Evolutionary conservation across 2,797 vertebrate genomes (phyloP), one percentile per base, ranked within the genome.

Genomic region (Leptoclinus maculatus): DNA sequence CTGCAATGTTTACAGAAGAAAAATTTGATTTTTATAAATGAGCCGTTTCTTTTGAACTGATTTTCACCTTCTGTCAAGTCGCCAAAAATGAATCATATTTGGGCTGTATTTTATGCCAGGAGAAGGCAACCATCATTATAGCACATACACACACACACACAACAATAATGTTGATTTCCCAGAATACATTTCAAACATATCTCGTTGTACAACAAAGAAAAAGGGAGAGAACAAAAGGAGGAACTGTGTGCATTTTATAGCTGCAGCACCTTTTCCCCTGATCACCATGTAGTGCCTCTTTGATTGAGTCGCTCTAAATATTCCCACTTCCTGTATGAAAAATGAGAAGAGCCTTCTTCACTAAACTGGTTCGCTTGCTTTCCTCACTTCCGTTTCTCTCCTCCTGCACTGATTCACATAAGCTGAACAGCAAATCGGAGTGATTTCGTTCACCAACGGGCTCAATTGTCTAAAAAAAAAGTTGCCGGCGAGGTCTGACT

Each of bases 231-330:
- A 43, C 2, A 64, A 63, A 27, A 4, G 7, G 16, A 13, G 23
- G 13, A 21, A 19, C 1, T 16, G 56, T 49, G 4, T 39, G 32
- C 36, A 54, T 69, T 59, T 34, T 16, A 34, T 1, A 63, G 3
- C 66, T 73, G 11, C 34, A 39, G 38, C 29, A 57, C 1, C 23
- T 53, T 56, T n/a, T 11, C 8, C 67, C 38, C 21, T 36, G 23
- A 68, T 56, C 63, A 36, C 79, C 51, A 72, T 45, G n/a, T 41
- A 49, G 10, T 25, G 14, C 9, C 34, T 39, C 56, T 74, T 78
- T 57, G 36, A 77, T 47, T 74, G 64, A 82, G 71, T 54, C 36
- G 8, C 41, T 78, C 34, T 62, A 78, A 73, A 80, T 49, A 69
- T 60, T 49, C 34, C 45, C 58, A 74, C 58, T 70, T 74, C 70